Evolutionary conservation across 2,888 invertebrate species (phyloP), one percentile per base, ranked within the genome.

Genomic region (Xestia sexstrigata): DNA sequence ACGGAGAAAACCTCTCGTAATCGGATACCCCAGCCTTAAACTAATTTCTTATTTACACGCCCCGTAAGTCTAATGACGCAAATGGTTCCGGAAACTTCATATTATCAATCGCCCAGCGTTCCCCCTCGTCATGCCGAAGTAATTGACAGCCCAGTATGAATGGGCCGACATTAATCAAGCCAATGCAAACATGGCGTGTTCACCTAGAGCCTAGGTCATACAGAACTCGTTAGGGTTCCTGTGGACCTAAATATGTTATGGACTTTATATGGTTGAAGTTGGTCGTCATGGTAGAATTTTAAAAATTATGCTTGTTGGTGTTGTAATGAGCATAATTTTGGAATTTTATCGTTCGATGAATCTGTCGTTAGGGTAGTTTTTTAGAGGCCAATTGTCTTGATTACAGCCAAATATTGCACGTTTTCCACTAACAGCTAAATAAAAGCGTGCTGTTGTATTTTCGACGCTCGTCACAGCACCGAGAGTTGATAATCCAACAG

Each of bases 131-230:
- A 65, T 58, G 58, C 15, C 13, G 17, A 17, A 30, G 17, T 81
- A 77, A 81, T 86, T 81, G 84, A 81, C 81, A 75, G 76, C 26
- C 47, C 15, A 1, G 42, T 60, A 52, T 17, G 13, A 30, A 74
- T 47, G 60, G 35, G 26, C 5, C 2, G 35, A 42, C 49, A 71
- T 77, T 75, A 83, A 74, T 80, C 77, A 76, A 74, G 23, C 65
- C 13, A 47, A 45, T 30, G 49, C 42, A 69, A 74, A 79, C 62
- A 70, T 76, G 42, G 65, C 69, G 62, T 69, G 76, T 30, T 45
- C n/a, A 45, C 20, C 26, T 55, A 71, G 15, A 30, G 39, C 70
- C 67, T 74, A 77, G 77, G 85, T 74, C 74, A 70, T 35, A 13
- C 2, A 39, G 60, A 47, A 76, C 15, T 70, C 74, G 42, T 82